Evolutionary conservation across 2,113 vertebrate genomes (phyloP), one percentile per base, ranked within the genome.

Genomic region (Campylomormyrus numenius): DNA sequence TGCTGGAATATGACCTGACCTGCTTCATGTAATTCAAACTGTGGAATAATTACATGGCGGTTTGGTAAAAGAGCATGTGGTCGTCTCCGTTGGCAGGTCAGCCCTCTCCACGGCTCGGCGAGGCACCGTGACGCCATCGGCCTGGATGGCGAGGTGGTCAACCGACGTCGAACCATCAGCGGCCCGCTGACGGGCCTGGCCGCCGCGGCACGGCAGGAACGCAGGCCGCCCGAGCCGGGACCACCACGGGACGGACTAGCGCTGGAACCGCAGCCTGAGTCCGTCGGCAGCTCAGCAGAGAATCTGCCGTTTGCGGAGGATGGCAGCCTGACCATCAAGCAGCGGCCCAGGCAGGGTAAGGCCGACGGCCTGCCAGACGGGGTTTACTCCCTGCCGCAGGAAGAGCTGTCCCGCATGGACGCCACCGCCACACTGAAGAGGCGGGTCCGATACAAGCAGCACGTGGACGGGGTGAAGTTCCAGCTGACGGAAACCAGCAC

Each of bases 161-260:
- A 95, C 92, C 96, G 98, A 0, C 97, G 97, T 39, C 95, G 97
- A 91, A 98, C 98, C 31, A 97, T 99, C 93, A 96, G 97, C 0
- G 98, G 97, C 39, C 96, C 96, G 0, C 95, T 97, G 74, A 96
- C 96, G 0, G 96, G 96, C 77, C 94, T 96, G 45, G 88, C 96
- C 52, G 92, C 95, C 0, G 89, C 95, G 0, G 94, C 95, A 39
- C 94, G 95, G 31, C 93, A 94, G 0, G 95, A 95, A 39, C 92
- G 93, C 0, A 48, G 91, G 0, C 91, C 90, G 50, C 77, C 39
- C 0, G 27, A 85, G 5, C 88, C 39, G 13, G 90, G 80, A 24
- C 91, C 90, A 31, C 90, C 91, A 0, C 90, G 27, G 85, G 92
- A 93, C 77, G 6, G 88, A 89, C 84, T 92, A 87, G 90, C 93